Base-by-base conservation (phyloP, 2,888 invertebrate species). In the Sesia bembeciformis region DNA sequence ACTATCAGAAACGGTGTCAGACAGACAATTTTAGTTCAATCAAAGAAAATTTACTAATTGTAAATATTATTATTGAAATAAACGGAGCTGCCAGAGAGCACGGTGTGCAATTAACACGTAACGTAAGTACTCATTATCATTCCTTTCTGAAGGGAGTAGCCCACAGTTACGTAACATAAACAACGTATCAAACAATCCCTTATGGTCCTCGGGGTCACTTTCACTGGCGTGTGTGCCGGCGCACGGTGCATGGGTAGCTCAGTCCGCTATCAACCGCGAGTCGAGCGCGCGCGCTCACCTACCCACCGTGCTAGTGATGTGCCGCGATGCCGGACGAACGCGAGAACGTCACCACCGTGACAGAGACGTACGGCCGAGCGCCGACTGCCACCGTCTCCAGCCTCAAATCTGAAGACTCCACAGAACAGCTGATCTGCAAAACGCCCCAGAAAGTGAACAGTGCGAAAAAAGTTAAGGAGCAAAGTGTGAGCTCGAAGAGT, bases 381-480 rank as follows among this genome's bases (percentile, higher is more conserved):
- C 70, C 81, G 55, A 76, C 79, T 59, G 81, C 84, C 54, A 89
- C 90, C 39, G 84, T 89, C 57, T 88, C 90, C 70, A 87, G 87
- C 64, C 73, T 89, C 56, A 86, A 89, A 60, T 90, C 90, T 5
- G 85, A 90, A 67, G 84, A 89, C 70, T 92, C 92, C 39, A 91
- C 91, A 3, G 91, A 92, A 64, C 91, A 90, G 59, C 64, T 92
- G 50, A 92, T 92, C 56, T 90, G 90, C 65, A 91, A 91, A 65
- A 82, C 89, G 1, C 91, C 91, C 6, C 86, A 81, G 61, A 70
- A 71, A 54, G 59, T 58, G 53, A 68, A 62, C 6, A 76, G 74
- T 52, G 72, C 67, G 55, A 65, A 64, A 54, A 66, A 68, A 54
- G 77, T 80, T 62, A 78, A 76, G 61, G 77, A 73, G 58, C 72